These are phyloP conservation scores for Ceyx melanurus DNA, from an alignment of 2,113 vertebrate genomes.

Conservation along the genomic window DNA sequence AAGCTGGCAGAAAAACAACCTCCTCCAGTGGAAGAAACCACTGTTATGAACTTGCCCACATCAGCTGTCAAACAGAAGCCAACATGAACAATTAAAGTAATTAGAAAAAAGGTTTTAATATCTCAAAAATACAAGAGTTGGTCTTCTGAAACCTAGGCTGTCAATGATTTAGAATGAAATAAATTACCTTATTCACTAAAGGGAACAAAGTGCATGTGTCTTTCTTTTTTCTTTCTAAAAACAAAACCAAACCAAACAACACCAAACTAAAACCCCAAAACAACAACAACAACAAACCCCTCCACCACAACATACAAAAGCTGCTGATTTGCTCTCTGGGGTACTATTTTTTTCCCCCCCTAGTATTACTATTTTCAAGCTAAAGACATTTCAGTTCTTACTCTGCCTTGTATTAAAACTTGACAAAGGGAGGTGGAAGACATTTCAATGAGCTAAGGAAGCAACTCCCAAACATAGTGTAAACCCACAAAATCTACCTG, in stretches of 20 bases:
- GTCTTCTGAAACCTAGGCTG: not conserved
- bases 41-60: not conserved
- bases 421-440: not conserved
- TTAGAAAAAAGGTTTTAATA: not conserved
- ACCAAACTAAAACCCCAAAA: no score
- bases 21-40: not conserved
- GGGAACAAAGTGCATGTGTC: not conserved
- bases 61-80: not conserved
- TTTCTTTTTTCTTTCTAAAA: not conserved
- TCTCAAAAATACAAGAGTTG: not conserved
- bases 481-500: not conserved
- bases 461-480: not conserved
- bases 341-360: fast-evolving
- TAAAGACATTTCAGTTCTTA: not conserved
- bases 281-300: no score
- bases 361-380: not conserved
- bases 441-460: not conserved
- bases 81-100: not conserved
- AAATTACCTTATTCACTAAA: not conserved
- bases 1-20: not conserved
- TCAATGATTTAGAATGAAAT: not conserved
- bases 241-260: no score
- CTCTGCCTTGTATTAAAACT: not conserved
- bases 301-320: not conserved
- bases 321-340: not conserved